phyloP scores from a whole-genome alignment of 1,140 invertebrate species.

The Drosophila serrata region DNA sequence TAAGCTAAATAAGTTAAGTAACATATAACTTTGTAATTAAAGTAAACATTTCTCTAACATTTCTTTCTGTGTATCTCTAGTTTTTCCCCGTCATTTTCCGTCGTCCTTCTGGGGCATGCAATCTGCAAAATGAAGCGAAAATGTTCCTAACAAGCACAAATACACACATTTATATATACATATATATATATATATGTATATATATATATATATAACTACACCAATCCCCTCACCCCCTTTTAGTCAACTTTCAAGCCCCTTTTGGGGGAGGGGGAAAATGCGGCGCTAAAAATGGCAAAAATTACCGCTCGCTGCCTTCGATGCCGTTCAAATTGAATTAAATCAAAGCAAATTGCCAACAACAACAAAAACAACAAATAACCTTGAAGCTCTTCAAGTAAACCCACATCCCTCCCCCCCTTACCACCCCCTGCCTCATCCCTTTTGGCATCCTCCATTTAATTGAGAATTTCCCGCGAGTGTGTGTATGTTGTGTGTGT shows the following conservation, averaged over 20 bases:
- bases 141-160: conserved; percentile 16
- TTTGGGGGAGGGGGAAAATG: conserved; percentile 2
- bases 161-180: background rate
- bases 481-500: background rate
- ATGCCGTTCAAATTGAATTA: conserved; percentile 76
- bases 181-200: background rate
- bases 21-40: background rate
- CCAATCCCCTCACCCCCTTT: background rate
- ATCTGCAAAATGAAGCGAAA: conserved; percentile 40
- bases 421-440: background rate
- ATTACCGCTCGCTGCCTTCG: conserved; percentile 34
- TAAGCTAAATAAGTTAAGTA: background rate
- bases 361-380: conserved; percentile 49
- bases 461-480: conserved; percentile 25
- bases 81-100: background rate
- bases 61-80: background rate
- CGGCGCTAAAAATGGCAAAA: conserved; percentile 44
- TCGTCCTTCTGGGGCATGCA: conserved; percentile 13
- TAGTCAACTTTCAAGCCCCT: conserved; percentile 13
- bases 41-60: background rate
- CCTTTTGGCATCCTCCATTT: conserved; percentile 11
- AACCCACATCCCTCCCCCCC: background rate
- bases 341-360: conserved; percentile 80
- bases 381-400: conserved; percentile 50
- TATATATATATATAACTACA: background rate